phyloP scores from a whole-genome alignment of 2,113 vertebrate species.

The Calonectris borealis region DNA sequence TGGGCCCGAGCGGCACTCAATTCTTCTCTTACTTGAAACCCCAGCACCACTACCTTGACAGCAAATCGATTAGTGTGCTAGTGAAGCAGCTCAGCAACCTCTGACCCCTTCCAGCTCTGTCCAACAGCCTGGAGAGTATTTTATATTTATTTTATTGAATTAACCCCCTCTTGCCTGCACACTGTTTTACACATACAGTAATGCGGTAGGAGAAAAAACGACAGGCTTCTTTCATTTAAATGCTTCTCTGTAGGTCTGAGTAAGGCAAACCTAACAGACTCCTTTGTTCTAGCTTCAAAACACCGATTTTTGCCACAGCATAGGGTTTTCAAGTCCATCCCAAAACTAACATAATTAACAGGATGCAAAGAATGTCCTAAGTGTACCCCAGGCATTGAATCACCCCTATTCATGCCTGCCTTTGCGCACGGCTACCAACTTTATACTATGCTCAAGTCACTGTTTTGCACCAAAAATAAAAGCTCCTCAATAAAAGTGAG shows the following conservation, averaged over 20 bases:
- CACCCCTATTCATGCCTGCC: background rate
- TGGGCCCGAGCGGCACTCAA: constrained; percentile 89
- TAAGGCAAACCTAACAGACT: constrained; percentile 36
- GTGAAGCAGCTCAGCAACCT: constrained; percentile 87
- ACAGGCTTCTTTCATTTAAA: constrained; percentile 32
- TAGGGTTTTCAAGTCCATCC: constrained; percentile 50
- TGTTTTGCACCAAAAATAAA: constrained; percentile 38
- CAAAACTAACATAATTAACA: constrained; percentile 46
- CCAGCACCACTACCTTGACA: constrained; percentile 92
- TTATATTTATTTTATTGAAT: constrained; percentile 92
- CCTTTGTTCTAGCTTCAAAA: constrained; percentile 70
- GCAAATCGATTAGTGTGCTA: constrained; percentile 98
- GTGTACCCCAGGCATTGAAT: constrained; percentile 5
- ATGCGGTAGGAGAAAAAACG: background rate
- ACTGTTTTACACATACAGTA: constrained; percentile 40
- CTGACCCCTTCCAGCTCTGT: constrained; percentile 89
- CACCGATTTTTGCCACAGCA: constrained; percentile 29
- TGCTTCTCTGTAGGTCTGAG: background rate
- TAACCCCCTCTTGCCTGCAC: constrained; percentile 81
- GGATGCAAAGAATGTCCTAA: constrained; percentile 1
- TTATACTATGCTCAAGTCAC: background rate
- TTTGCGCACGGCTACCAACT: background rate
- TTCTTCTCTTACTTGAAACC: constrained; percentile 86
- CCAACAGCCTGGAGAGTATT: constrained; percentile 91
- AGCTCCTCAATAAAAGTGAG: constrained; percentile 34